Percentiles rank a stretch among this genome's conserved stretches.
These are phyloP conservation scores for Temnothorax ravouxi DNA, from an alignment of 2,888 invertebrate genomes.

Conservation along the genomic window DNA sequence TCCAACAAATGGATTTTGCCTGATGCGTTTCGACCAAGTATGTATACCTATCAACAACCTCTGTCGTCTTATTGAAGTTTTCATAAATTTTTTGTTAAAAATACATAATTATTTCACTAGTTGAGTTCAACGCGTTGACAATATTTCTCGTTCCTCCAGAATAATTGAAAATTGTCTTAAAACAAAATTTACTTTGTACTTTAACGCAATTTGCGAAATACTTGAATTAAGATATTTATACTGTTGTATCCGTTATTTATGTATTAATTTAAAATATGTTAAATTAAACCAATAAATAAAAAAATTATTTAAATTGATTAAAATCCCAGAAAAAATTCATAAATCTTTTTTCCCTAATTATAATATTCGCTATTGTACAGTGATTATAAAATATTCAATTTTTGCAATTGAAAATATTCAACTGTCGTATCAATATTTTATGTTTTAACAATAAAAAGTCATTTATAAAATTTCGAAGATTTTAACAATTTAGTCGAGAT, in stretches of 20 bases:
- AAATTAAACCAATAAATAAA: neutral
- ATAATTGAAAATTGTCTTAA: neutral
- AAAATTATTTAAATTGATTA: neutral
- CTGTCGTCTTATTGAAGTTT: neutral
- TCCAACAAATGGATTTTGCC: neutral
- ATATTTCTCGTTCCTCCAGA: neutral
- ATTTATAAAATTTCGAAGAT: neutral
- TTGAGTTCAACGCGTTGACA: neutral
- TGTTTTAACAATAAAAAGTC: neutral
- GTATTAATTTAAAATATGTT: constrained; percentile 6
- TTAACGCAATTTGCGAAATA: neutral
- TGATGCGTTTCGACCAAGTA: neutral
- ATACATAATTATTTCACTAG: neutral
- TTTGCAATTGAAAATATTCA: neutral
- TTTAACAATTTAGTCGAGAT: neutral
- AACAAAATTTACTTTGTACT: neutral
- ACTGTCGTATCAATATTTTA: neutral
- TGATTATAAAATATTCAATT: neutral
- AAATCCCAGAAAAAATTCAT: too few relatives aligned
- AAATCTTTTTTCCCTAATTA: too few relatives aligned
- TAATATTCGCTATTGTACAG: neutral
- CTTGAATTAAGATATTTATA: neutral
- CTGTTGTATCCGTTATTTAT: neutral
- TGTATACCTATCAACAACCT: neutral
- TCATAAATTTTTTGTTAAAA: neutral